Evolutionary conservation across 2,797 vertebrate species (phyloP), one percentile per base, ranked within the genome.

Genomic region (Miichthys miiuy): DNA sequence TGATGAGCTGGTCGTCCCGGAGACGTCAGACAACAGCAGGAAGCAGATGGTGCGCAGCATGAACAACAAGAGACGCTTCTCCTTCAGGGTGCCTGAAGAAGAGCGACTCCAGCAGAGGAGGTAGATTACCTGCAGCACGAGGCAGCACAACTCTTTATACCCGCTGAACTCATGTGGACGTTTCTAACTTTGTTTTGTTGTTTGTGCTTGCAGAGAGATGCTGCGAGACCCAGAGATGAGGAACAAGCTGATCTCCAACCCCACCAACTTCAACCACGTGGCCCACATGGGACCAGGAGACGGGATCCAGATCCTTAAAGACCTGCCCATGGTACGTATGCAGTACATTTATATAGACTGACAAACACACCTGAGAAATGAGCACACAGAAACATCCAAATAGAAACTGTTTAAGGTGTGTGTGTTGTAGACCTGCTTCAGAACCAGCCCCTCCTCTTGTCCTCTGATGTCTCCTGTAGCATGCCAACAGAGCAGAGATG

Each of bases 201-300:
- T 56, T 14, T 74, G 38, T 41, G 62, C n/a, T 44, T 84, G 52
- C 91, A 99, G 98, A 95, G 98, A 99, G 94, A 99, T 99, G 98
- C 96, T 99, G 62, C 96, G 97, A 16, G 98, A 99, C 91, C 98
- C 98, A 41, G 98, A 99, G 95, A 99, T 98, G 97, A 97, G 98
- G 95, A 99, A 97, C 95, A 99, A 99, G 90, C 95, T 99, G 88
- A 99, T 99, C 94, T 99, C 98, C 93, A 98, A 99, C 91, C 98
- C 98, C 88, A 99, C 97, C 90, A 99, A 99, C 96, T 99, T 99
- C 95, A 99, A 99, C 95, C 98, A 99, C 60, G 97, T 99, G 94
- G 98, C 97, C 91, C 98, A 99, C 93, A 99, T 99, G 98, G 98
- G 98, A 87, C 98, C 98, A 79, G 98, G 98, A 89, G 98, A 99